These are phyloP conservation scores for Zosterops borbonicus DNA, from an alignment of 2,113 vertebrate species.

Conservation along the genomic window DNA sequence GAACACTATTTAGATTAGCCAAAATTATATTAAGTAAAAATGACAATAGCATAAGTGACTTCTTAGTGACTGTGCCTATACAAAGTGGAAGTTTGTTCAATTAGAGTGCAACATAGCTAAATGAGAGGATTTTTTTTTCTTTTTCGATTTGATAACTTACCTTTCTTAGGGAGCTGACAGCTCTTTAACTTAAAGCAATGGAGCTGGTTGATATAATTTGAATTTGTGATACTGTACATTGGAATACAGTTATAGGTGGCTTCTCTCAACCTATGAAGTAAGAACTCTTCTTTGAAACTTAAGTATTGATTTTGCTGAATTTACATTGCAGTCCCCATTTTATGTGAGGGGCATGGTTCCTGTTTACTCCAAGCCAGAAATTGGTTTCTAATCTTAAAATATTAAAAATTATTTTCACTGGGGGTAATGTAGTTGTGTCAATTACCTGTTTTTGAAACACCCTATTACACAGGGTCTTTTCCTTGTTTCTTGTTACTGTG, in stretches of 20 bases:
- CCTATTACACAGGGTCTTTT: neutral
- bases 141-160: neutral
- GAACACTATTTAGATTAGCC: neutral
- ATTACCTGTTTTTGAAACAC: neutral
- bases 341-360: neutral
- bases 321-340: neutral
- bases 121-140: neutral
- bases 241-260: neutral
- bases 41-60: neutral
- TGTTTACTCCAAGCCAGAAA: neutral
- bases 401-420: neutral
- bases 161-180: neutral
- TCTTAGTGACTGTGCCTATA: neutral
- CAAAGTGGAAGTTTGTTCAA: neutral
- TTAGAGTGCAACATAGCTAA: neutral
- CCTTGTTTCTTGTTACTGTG: neutral
- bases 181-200: neutral
- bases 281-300: neutral
- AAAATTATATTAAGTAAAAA: neutral
- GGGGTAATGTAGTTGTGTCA: neutral
- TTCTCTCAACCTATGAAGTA: neutral
- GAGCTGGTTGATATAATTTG: neutral
- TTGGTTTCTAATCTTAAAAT: neutral
- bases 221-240: neutral
- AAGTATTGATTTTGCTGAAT: neutral